Evolutionary conservation across 2,797 vertebrate species (phyloP), one percentile per base, ranked within the genome.

Genomic region (Moxostoma hubbsi): DNA sequence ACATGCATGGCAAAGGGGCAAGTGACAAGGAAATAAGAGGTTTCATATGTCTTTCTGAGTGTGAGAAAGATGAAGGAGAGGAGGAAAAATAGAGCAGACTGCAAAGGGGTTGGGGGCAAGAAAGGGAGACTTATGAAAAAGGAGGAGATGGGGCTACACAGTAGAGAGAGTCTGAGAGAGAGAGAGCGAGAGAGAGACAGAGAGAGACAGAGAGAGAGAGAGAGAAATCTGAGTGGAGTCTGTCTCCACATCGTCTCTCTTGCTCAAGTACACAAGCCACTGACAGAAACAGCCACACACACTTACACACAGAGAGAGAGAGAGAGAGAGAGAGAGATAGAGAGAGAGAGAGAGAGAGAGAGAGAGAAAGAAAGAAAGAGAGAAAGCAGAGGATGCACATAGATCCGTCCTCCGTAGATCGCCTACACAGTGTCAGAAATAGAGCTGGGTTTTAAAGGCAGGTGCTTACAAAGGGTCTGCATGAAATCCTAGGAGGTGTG

Each of bases 341-440:
- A 54, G 75, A 70, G 13, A 59, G 55, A 71, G 65, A 64, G 67
- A 57, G 61, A 11, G 57, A 46, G 70, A 54, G 51, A 16, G 81
- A 86, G 82, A 85, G 85, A 87, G 86, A 82, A 59, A 85, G 84
- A 85, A 82, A 81, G 85, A 87, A 75, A 86, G 83, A 90, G 87
- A 82, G 85, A 84, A 83, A 82, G 87, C 86, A 85, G 68, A 76
- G 85, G 77, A 49, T 55, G 81, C 55, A 85, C 82, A 89, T 78
- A 88, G 82, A 87, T 72, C 81, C 85, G 79, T 89, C 81, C 89
- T 89, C 81, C 86, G 85, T 87, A 87, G 89, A 83, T 89, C 87
- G 88, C 85, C 85, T 89, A 87, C 84, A 87, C 85, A 86, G 88
- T 86, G 89, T 82, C 88, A 89, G 85, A 86, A 89, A 89, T 84